phyloP scores from a whole-genome alignment of 2,888 invertebrate species.

The Dendrolimus pini region DNA sequence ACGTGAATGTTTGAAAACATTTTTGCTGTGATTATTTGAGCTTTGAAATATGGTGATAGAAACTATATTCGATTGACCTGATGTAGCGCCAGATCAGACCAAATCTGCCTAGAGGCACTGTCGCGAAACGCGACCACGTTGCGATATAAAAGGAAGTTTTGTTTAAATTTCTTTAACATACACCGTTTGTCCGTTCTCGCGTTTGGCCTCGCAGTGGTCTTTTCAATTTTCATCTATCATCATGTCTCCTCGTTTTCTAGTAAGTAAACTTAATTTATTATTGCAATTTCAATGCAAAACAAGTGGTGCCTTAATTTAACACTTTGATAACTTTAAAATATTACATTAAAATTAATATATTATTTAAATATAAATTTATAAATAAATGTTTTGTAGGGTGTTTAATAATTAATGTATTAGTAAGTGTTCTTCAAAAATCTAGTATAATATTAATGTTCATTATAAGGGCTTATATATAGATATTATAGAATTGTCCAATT shows the following conservation, averaged over 20 bases:
- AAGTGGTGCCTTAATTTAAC: too few relatives aligned
- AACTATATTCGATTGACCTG: constrained; percentile 22
- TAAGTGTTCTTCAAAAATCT: too few relatives aligned
- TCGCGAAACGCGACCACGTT: constrained; percentile 74
- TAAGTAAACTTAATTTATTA: constrained; percentile 39
- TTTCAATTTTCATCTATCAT: constrained; percentile 23
- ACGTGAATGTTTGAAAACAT: background rate
- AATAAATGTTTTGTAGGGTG: too few relatives aligned
- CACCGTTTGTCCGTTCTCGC: constrained; percentile 49
- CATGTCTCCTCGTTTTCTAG: constrained; percentile 72
- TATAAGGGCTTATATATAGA: background rate
- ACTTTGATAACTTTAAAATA: too few relatives aligned
- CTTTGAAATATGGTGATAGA: constrained; percentile 24
- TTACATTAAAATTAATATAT: too few relatives aligned
- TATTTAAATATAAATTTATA: too few relatives aligned
- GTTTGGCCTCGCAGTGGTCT: constrained; percentile 46
- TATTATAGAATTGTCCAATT: background rate
- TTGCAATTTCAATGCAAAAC: background rate
- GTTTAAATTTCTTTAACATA: constrained; percentile 72
- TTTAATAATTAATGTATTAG: too few relatives aligned
- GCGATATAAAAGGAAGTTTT: constrained; percentile 74
- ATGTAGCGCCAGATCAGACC: constrained; percentile 24
- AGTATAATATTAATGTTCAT: background rate
- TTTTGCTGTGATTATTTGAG: constrained; percentile 10
- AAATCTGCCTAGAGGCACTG: constrained; percentile 54